Percentiles rank a stretch among this genome's conserved stretches.
Evolutionary conservation across 2,888 invertebrate genomes (phyloP).

Genomic region (Idaea biselata): DNA sequence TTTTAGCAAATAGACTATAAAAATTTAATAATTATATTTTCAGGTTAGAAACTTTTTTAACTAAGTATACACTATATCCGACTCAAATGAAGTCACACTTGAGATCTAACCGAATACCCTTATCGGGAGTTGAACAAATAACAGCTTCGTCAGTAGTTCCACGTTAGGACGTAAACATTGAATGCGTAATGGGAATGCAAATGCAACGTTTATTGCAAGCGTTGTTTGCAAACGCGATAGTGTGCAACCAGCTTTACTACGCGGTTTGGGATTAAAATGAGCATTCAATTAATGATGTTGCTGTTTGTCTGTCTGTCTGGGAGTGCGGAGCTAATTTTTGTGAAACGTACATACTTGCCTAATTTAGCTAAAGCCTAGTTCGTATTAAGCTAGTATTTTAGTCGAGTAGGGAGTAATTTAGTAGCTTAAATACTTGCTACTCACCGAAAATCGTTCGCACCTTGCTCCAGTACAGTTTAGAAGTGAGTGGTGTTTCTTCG

Average conservation of each 20-base stretch:
- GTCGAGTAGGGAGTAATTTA: too few species aligned
- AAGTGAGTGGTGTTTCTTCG: too few species aligned
- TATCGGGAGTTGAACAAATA: constrained; percentile 27
- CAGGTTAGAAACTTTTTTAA: too few species aligned
- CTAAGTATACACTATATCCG: too few species aligned
- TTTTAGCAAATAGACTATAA: too few species aligned
- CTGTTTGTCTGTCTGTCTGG: neutral
- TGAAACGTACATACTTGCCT: neutral
- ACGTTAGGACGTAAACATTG: constrained; percentile 24
- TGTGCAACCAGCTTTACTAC: constrained; percentile 8
- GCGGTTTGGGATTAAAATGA: neutral
- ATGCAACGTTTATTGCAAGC: constrained; percentile 27
- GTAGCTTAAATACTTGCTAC: too few species aligned
- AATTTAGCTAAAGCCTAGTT: too few species aligned
- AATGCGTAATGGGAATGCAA: constrained; percentile 34
- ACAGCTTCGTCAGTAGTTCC: constrained; percentile 18
- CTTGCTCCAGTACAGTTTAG: too few species aligned
- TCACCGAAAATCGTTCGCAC: too few species aligned
- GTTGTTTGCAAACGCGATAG: constrained; percentile 19
- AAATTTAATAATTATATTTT: too few species aligned
- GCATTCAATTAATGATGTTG: neutral
- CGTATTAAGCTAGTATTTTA: too few species aligned
- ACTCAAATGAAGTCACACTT: constrained; percentile 5
- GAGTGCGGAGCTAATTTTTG: neutral
- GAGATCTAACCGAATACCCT: constrained; percentile 14